Percentiles rank a stretch among this genome's conserved stretches.
These are phyloP conservation scores for Stenopsyche tienmushanensis DNA, from an alignment of 1,140 invertebrate species.

Conservation along the genomic window DNA sequence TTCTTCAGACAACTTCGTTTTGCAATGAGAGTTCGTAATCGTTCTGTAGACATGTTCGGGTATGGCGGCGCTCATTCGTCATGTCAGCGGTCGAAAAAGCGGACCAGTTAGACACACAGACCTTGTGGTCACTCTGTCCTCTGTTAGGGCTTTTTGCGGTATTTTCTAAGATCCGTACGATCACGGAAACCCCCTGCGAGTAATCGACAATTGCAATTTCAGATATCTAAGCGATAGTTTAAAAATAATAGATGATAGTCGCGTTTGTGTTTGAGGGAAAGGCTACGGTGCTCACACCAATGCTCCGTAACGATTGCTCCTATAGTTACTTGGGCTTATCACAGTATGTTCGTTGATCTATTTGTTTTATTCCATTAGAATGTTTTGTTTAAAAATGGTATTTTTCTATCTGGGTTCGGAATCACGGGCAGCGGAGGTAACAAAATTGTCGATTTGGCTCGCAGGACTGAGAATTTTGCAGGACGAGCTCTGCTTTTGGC, in stretches of 20 bases:
- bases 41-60: too few relatives aligned
- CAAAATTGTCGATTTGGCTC: slow-evolving; percentile 71
- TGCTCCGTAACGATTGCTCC: slow-evolving; percentile 82
- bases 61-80: too few relatives aligned
- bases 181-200: too few relatives aligned
- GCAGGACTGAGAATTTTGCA: slow-evolving; percentile 65
- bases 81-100: too few relatives aligned
- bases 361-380: neutral
- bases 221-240: slow-evolving; percentile 71
- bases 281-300: slow-evolving; percentile 71
- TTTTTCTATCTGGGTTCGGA: slow-evolving; percentile 66
- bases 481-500: slow-evolving; percentile 65
- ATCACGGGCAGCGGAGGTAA: slow-evolving; percentile 65
- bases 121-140: too few relatives aligned
- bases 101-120: too few relatives aligned
- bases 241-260: slow-evolving; percentile 70
- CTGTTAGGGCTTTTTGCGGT: too few relatives aligned
- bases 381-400: neutral
- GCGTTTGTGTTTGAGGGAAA: slow-evolving; percentile 71
- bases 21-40: too few relatives aligned
- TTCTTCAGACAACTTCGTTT: too few relatives aligned
- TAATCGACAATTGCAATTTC: too few relatives aligned
- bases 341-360: slow-evolving; percentile 68
- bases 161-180: too few relatives aligned
- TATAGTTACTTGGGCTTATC: slow-evolving; percentile 76